Evolutionary conservation across 2,113 vertebrate genomes (phyloP), one percentile per base, ranked within the genome.

Genomic region (Myotis brandtii): DNA sequence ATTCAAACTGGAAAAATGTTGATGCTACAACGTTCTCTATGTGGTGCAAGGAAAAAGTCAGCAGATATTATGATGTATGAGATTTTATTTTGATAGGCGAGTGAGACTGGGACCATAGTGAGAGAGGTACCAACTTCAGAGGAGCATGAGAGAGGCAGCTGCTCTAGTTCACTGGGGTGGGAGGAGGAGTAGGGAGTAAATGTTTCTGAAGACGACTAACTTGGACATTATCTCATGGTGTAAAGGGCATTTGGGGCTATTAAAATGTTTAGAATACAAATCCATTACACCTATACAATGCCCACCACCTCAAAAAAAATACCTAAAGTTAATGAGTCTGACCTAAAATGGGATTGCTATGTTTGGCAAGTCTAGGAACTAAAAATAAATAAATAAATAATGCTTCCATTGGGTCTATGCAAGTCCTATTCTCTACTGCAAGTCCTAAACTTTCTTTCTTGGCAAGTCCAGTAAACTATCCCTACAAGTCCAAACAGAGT

Each of bases 401-500:
- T 23, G 9, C 5, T 84, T 88, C n/a, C 54, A 59, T 6, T 40
- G 14, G 30, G 9, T 67, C 75, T 76, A 12, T 27, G 59, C 23
- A 62, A 62, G 12, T 70, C 82, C 66, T 32, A 88, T 94, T 56
- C 46, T 92, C 20, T 64, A 30, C 30, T 25, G 27, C 4, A 81
- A 91, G 93, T 77, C 7, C 30, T 17, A 62, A 32, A n/a, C 9
- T 46, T 56, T 34, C 46, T 73, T 94, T 59, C 64, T 90, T 75
- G 83, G 50, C 67, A 89, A 93, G 48, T 59, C 48, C 52, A 81
- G 56, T 72, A 81, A 85, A 64, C 20, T 37, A 9, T 27, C 32
- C 56, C 23, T 62, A 18, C 91, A 87, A 85, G 86, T 77, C 32
- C 79, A 79, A 84, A 95, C 93, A 85, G 16, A 77, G 34, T 34